A percentile compares a stretch with the other conserved stretches of the same genome.
Evolutionary conservation across 2,797 vertebrate genomes (phyloP).

Genomic region (Pipistrellus kuhlii): DNA sequence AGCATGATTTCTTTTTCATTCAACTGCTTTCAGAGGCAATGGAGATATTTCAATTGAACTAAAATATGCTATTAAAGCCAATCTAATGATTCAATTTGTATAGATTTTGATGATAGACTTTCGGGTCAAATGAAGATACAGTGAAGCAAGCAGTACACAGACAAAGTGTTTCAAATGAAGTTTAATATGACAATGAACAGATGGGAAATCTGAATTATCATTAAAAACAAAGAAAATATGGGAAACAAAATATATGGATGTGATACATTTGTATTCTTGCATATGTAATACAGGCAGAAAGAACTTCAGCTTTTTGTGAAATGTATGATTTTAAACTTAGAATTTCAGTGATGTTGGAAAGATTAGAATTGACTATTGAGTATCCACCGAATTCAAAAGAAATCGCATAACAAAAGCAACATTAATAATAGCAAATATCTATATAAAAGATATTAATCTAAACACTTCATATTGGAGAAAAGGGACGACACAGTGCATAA

Average conservation of each 20-base stretch:
- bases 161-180: slow-evolving; percentile 61
- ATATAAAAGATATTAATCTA: slow-evolving; percentile 10
- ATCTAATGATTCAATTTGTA: slow-evolving; percentile 55
- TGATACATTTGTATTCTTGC: slow-evolving; percentile 40
- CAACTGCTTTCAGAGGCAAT: slow-evolving; percentile 59
- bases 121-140: slow-evolving; percentile 64
- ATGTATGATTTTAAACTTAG: slow-evolving; percentile 44
- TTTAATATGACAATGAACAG: slow-evolving; percentile 6
- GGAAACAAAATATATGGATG: slow-evolving; percentile 51
- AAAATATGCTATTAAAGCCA: slow-evolving; percentile 57
- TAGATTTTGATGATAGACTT: slow-evolving; percentile 75
- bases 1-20: slow-evolving; percentile 57
- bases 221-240: slow-evolving; percentile 64
- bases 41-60: slow-evolving; percentile 35
- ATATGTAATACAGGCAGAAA: slow-evolving; percentile 18
- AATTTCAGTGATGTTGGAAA: slow-evolving; percentile 28
- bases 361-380: slow-evolving; percentile 25
- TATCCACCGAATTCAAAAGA: slow-evolving; percentile 16
- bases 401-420: not conserved
- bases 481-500: not conserved
- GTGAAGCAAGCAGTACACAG: slow-evolving; percentile 58
- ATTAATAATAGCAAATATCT: not conserved
- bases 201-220: slow-evolving; percentile 63
- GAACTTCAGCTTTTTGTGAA: slow-evolving; percentile 7
- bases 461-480: not conserved